A percentile compares a stretch with the other conserved stretches of the same genome.
These are phyloP conservation scores for Spicauda simplicius DNA, from an alignment of 2,888 invertebrate genomes.

Conservation along the genomic window DNA sequence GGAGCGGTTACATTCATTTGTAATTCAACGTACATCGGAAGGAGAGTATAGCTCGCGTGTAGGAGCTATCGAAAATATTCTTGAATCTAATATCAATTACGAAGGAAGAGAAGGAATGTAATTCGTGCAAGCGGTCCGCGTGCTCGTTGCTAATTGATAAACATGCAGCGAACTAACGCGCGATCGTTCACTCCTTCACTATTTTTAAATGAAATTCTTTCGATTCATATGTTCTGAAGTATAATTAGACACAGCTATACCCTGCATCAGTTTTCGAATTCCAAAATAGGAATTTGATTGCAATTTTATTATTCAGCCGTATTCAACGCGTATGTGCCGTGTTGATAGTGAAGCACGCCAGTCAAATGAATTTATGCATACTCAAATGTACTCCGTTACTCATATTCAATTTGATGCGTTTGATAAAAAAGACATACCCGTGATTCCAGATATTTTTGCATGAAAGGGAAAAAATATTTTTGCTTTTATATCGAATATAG, in stretches of 20 bases:
- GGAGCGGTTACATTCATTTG: slow-evolving; percentile 47
- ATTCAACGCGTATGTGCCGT: slow-evolving; percentile 55
- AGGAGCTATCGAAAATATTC: slow-evolving; percentile 51
- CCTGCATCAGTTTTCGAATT: slow-evolving; percentile 59
- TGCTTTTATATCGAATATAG: not conserved
- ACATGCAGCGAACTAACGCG: slow-evolving; percentile 66
- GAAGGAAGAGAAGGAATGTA: slow-evolving; percentile 54
- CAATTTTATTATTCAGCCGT: slow-evolving; percentile 70
- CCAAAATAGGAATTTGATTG: slow-evolving; percentile 70
- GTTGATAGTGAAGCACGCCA: slow-evolving; percentile 43
- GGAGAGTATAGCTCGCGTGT: slow-evolving; percentile 41
- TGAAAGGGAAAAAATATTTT: not conserved
- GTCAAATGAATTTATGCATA: slow-evolving; percentile 51
- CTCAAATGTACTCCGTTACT: slow-evolving; percentile 52
- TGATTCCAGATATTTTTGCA: not conserved
- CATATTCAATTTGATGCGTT: slow-evolving; percentile 35
- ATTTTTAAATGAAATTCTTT: slow-evolving; percentile 81
- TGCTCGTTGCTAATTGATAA: slow-evolving; percentile 68
- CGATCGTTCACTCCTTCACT: slow-evolving; percentile 59
- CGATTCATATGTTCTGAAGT: slow-evolving; percentile 69
- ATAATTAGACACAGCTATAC: slow-evolving; percentile 63
- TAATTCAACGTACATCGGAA: slow-evolving; percentile 44
- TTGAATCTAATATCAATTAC: slow-evolving; percentile 63
- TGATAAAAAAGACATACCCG: slow-evolving; percentile 10
- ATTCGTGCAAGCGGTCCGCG: slow-evolving; percentile 49